Evolutionary conservation across 1,140 invertebrate genomes (phyloP).

Genomic region (Calosoma granatense): DNA sequence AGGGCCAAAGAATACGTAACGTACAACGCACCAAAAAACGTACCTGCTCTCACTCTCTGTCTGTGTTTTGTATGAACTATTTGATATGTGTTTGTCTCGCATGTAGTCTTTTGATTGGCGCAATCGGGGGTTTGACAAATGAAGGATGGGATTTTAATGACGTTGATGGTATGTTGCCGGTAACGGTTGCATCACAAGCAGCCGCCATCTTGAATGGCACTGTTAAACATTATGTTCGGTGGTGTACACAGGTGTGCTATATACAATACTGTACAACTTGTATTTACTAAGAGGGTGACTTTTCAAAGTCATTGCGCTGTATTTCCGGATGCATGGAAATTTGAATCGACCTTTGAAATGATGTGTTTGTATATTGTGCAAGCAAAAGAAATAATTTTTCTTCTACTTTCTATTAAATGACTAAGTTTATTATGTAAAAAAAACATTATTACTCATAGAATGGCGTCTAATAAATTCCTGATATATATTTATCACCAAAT

Average conservation of each 20-base stretch:
- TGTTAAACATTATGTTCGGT: not conserved
- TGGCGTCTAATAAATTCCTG: too few species aligned
- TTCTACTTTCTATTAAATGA: too few species aligned
- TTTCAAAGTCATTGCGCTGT: not conserved
- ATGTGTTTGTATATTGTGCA: too few species aligned
- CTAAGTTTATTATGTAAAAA: too few species aligned
- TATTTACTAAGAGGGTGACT: not conserved
- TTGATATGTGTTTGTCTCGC: not conserved
- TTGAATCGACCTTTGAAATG: too few species aligned
- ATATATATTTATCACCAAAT: too few species aligned
- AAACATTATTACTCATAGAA: too few species aligned
- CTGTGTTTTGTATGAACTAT: not conserved
- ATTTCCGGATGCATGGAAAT: not conserved
- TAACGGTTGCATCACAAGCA: not conserved
- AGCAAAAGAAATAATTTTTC: too few species aligned
- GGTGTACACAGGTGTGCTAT: not conserved
- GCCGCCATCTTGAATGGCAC: constrained; percentile 1
- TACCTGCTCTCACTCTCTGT: not conserved
- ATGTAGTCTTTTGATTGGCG: not conserved
- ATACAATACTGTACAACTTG: not conserved
- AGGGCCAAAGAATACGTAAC: not conserved
- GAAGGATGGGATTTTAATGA: not conserved
- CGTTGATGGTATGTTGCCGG: not conserved
- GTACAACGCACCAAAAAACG: not conserved
- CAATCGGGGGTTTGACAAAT: not conserved